Base-by-base conservation (phyloP, 2,888 invertebrate species). In the Caradrina kadenii region DNA sequence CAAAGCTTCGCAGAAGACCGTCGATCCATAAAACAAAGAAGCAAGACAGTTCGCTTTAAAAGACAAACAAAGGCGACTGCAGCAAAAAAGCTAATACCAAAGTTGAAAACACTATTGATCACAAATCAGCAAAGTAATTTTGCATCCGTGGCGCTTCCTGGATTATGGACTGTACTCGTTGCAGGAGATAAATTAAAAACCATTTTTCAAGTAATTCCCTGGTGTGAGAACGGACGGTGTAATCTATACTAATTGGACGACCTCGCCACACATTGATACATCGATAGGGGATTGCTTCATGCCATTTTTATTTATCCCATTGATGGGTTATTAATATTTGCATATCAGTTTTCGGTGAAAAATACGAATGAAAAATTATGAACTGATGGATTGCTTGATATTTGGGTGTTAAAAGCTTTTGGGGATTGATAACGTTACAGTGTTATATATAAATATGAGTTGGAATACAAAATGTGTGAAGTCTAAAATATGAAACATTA, bases 171-270 rank as follows among this genome's bases (percentile, higher is more conserved):
- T 77, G 66, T 66, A 62, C 52, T 68, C 70, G 72, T 67, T 78
- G 67, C 65, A 35, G 65, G 63, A 85, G 87, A 90, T 88, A 90
- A 90, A 92, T 91, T 91, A 89, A 91, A 89, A 90, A 87, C 86
- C 87, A 91, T 92, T 92, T 91, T 91, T 90, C 90, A 90, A 86
- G 84, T 87, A 86, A 91, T 89, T 90, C 88, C 86, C 87, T 45
- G 62, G 63, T 53, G 80, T 71, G 55, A n/a, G 59, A 70, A 35
- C 71, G 69, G 82, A 80, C 81, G 81, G 86, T 85, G 87, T 90
- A 91, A 92, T 91, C 90, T 90, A 89, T 88, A 89, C 89, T 88
- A 90, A 91, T 91, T 88, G 89, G 82, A 79, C 67, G 84, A 84
- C 72, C 78, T 84, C 65, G 77, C 78, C 84, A 82, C 82, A 85